Evolutionary conservation across 2,888 invertebrate species (phyloP), one percentile per base, ranked within the genome.

Genomic region (Limnephilus rhombicus): DNA sequence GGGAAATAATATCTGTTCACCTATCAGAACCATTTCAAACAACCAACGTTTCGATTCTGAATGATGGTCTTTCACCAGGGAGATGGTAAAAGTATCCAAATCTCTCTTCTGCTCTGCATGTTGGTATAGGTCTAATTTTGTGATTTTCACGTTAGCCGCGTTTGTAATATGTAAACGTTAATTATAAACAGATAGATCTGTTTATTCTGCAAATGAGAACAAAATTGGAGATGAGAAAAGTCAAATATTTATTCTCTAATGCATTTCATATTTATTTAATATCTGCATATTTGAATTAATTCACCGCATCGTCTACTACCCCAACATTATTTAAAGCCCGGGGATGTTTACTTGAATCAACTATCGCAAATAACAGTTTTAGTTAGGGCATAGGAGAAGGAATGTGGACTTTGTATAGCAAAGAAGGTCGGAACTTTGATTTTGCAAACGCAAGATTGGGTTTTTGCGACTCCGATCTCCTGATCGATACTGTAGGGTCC

Each of bases 321-420:
- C 68, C 68, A 5, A 68, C 1, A 24, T 68, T 68, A 9, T 24
- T 24, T 24, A 24, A 24, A 9, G 68, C 68, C 68, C 9, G n/a
- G 53, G 24, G 37, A 41, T 92, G 90, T 92, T 92, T 90, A 83
- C 82, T 92, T 80, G 81, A 92, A 92, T 92, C 90, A 92, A 90
- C 85, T 89, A 34, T 45, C n/a, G 90, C 90, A 92, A 92, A 92
- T 81, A 92, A 13, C 86, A 34, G 37, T 83, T 83, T 83, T 83
- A 86, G 29, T 86, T 86, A 49, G 37, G 9, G n/a, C 49, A 29
- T n/a, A 86, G 49, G 15, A 49, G 86, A 86, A 86, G 45, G 86
- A n/a, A 12, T 29, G 15, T 2, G 29, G 49, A 86, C 37, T 86
- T 86, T 86, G 86, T 86, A 29, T 86, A 15, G 86, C 86, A 86